Conservation (phyloP, 2,797 vertebrate genomes). For the Oryzias sinensis region DNA sequence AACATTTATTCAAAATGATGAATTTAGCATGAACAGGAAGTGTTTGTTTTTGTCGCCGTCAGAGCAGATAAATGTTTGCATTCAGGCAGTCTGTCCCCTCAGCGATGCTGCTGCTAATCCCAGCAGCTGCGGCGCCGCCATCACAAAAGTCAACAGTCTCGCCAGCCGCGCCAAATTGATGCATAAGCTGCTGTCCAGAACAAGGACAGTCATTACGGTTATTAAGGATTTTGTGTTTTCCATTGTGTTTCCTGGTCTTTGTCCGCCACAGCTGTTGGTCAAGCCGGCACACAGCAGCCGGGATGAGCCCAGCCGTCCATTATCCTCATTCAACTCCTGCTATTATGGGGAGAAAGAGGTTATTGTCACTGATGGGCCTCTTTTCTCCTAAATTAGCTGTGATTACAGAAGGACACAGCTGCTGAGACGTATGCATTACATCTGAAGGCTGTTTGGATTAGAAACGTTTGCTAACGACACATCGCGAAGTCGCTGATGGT, state of each 20-base stretch:
- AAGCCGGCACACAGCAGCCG: conserved; percentile 26
- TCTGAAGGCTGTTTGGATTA: neutral
- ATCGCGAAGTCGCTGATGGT: neutral
- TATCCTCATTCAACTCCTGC: conserved; percentile 28
- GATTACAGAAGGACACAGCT: conserved; percentile 10
- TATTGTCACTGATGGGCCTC: conserved; percentile 10
- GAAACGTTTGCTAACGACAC: neutral
- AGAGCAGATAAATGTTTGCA: conserved; percentile 1
- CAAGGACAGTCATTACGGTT: conserved; percentile 32
- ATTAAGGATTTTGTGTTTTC: conserved; percentile 34
- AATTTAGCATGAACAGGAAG: no score
- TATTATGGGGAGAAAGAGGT: conserved; percentile 7
- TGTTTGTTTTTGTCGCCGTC: no score
- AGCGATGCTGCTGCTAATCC: conserved; percentile 31
- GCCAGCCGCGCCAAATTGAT: conserved; percentile 37
- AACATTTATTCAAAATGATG: no score
- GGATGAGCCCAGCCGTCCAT: conserved; percentile 15
- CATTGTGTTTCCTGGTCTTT: conserved; percentile 37
- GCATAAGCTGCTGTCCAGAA: conserved; percentile 39
- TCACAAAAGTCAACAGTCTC: no score
- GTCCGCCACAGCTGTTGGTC: conserved; percentile 43
- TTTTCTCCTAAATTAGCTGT: conserved; percentile 14
- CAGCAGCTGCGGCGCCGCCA: conserved; percentile 26
- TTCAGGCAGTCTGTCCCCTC: conserved; percentile 8
- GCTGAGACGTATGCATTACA: conserved; percentile 2